Evolutionary conservation across 2,797 vertebrate species (phyloP).

Genomic region (Passerculus sandwichensis): DNA sequence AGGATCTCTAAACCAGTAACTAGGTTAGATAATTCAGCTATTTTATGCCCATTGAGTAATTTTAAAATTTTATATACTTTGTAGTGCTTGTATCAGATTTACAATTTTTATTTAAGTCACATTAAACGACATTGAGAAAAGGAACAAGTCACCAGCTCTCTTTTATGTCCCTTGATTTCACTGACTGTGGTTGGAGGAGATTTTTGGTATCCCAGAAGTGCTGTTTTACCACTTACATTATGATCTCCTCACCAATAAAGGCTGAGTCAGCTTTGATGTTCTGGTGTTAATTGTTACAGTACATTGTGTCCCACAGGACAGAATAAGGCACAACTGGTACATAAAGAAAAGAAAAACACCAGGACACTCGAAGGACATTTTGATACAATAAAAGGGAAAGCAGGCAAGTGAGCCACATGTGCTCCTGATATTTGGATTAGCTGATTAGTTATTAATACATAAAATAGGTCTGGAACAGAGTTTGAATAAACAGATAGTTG

Average conservation of each 20-base stretch:
- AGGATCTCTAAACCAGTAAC: not conserved
- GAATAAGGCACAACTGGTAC: not conserved
- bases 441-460: not conserved
- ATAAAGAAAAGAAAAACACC: conserved; percentile 36
- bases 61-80: not conserved
- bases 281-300: conserved; percentile 47
- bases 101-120: not conserved
- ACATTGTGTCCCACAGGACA: conserved; percentile 4
- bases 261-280: conserved; percentile 48
- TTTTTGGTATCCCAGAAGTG: conserved; percentile 10
- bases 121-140: not conserved
- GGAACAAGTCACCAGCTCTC: not conserved
- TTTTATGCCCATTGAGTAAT: not conserved
- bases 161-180: not conserved
- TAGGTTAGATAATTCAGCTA: not conserved
- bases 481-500: not conserved
- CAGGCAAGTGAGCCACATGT: not conserved
- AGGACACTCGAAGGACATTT: conserved; percentile 1
- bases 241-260: not conserved
- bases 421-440: not conserved
- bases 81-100: not conserved
- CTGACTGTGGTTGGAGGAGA: not conserved
- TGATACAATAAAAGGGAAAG: not conserved
- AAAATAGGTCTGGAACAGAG: not conserved
- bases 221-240: not conserved